A percentile compares a stretch with the other conserved stretches of the same genome.
Evolutionary conservation across 2,888 invertebrate genomes (phyloP).

Genomic region (Vandiemenella viatica): DNA sequence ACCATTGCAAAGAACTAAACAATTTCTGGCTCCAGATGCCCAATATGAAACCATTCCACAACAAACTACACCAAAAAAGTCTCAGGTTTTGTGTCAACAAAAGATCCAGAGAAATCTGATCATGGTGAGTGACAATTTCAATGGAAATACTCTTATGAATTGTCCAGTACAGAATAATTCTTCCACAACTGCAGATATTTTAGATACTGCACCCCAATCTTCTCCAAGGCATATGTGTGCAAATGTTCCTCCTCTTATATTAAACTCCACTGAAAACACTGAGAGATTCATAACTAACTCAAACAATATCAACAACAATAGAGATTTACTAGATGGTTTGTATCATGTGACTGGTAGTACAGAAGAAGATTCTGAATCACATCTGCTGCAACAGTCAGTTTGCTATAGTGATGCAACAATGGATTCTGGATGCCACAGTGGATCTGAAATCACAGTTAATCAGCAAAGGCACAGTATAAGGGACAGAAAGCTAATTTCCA

Average conservation of each 20-base stretch:
- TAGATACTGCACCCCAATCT: no score
- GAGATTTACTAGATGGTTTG: slow-evolving; percentile 2
- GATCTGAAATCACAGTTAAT: slow-evolving; percentile 21
- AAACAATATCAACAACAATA: slow-evolving; percentile 3
- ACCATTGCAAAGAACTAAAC: slow-evolving; percentile 15
- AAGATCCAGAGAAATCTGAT: no score
- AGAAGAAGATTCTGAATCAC: slow-evolving; percentile 6
- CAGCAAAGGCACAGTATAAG: no score
- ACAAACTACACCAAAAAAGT: slow-evolving; percentile 12
- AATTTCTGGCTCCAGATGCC: slow-evolving; percentile 42
- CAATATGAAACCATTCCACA: slow-evolving; percentile 46
- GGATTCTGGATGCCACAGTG: slow-evolving; percentile 56
- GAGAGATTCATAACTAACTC: background rate
- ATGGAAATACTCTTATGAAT: slow-evolving; percentile 8
- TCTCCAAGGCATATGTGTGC: slow-evolving; percentile 1
- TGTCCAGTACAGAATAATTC: slow-evolving; percentile 1
- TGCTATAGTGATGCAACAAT: slow-evolving; percentile 44
- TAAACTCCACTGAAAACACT: background rate
- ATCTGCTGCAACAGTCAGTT: slow-evolving; percentile 9
- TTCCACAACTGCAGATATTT: no score
- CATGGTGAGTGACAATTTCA: slow-evolving; percentile 4
- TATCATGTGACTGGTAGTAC: slow-evolving; percentile 11
- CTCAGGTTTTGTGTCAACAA: no score
- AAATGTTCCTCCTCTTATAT: slow-evolving; percentile 7
- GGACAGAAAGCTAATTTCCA: background rate